Percentiles rank a stretch among this genome's conserved stretches.
Evolutionary conservation across 2,888 invertebrate genomes (phyloP).

Genomic region (Elgonia sp.): DNA sequence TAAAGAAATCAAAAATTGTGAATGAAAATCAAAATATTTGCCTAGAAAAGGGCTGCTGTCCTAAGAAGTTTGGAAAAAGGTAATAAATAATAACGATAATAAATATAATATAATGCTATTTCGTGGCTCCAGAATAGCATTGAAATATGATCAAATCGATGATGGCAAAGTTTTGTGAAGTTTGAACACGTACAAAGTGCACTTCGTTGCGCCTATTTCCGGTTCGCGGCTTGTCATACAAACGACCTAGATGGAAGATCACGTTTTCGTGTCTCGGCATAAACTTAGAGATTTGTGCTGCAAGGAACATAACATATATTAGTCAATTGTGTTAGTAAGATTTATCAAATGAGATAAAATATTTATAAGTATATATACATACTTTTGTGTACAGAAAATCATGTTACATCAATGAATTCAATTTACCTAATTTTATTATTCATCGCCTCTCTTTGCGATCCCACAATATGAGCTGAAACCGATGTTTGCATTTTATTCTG

Average conservation of each 20-base stretch:
- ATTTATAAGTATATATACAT: background rate
- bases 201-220: slow-evolving; percentile 67
- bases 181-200: slow-evolving; percentile 54
- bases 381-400: background rate
- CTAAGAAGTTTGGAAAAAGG: no score
- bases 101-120: no score
- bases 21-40: no score
- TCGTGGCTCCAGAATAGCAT: no score
- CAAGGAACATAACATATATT: slow-evolving; percentile 29
- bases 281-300: slow-evolving; percentile 42
- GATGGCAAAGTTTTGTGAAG: slow-evolving; percentile 48
- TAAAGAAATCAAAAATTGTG: no score
- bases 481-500: no score
- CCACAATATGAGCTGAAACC: no score
- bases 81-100: no score
- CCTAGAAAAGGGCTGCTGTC: no score
- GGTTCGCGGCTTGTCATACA: slow-evolving; percentile 69
- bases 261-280: slow-evolving; percentile 70
- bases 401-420: no score
- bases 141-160: slow-evolving; percentile 34
- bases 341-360: slow-evolving; percentile 11
- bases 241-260: slow-evolving; percentile 66
- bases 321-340: slow-evolving; percentile 24
- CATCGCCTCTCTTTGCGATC: no score
- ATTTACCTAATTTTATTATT: no score